Evolutionary conservation across 2,113 vertebrate genomes (phyloP).

Genomic region (Seriola rivoliana): DNA sequence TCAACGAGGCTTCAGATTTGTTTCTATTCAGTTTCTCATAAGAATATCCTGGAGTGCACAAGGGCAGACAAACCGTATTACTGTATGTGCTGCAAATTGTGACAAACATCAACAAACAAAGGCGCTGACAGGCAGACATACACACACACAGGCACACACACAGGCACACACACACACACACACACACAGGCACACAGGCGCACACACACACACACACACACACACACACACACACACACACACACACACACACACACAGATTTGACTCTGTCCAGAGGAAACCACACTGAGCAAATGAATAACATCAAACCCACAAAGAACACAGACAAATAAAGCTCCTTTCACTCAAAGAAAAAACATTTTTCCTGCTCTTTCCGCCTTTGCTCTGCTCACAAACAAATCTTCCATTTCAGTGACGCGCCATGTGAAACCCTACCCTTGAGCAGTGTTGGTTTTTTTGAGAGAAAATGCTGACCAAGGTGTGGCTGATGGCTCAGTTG

Average conservation of each 20-base stretch:
- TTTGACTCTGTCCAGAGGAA: constrained; percentile 30
- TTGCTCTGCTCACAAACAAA: constrained; percentile 7
- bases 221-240: not conserved
- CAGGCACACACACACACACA: too few relatives aligned
- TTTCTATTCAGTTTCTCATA: constrained; percentile 6
- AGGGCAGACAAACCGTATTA: not conserved
- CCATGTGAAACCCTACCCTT: constrained; percentile 25
- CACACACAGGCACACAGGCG: too few relatives aligned
- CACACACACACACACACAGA: not conserved
- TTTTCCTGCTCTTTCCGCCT: constrained; percentile 9
- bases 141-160: not conserved
- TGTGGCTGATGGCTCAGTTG: constrained; percentile 39
- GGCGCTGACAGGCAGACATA: not conserved
- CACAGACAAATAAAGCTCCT: constrained; percentile 39
- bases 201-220: too few relatives aligned
- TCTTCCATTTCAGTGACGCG: not conserved
- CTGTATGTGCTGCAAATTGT: not conserved
- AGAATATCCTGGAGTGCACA: not conserved
- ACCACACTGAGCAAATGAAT: constrained; percentile 49
- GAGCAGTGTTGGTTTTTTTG: constrained; percentile 5
- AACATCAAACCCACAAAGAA: constrained; percentile 61
- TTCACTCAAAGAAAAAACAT: constrained; percentile 29
- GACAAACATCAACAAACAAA: constrained; percentile 17
- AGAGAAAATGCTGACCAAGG: constrained; percentile 45
- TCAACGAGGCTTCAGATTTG: not conserved